phyloP scores from a whole-genome alignment of 2,113 vertebrate genomes.

The Copsychus sechellarum region DNA sequence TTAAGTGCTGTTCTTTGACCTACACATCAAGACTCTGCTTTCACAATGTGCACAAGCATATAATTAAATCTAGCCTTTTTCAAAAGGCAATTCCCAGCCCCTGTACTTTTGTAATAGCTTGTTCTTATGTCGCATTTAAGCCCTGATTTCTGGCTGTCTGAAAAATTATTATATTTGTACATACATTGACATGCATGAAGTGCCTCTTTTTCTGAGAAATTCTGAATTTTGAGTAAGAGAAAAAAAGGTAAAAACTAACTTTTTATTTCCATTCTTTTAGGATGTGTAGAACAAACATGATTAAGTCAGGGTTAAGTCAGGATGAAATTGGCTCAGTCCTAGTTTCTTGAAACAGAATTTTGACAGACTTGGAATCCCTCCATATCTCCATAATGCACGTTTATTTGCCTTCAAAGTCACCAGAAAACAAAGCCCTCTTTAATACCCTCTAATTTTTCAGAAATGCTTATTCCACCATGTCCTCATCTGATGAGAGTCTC shows the following conservation, averaged over 20 bases:
- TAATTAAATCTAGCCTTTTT: constrained; percentile 13
- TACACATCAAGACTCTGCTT: neutral
- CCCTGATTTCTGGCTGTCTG: neutral
- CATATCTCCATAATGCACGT: neutral
- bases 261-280: neutral
- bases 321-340: neutral
- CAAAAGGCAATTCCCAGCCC: neutral
- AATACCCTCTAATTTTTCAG: neutral
- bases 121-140: neutral
- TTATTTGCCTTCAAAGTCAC: neutral
- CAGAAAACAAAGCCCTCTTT: neutral
- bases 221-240: neutral
- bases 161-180: neutral
- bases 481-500: neutral
- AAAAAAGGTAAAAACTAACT: neutral
- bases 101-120: neutral
- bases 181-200: neutral
- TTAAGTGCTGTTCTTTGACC: constrained; percentile 40
- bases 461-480: neutral
- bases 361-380: neutral
- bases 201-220: neutral
- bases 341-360: neutral
- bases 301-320: neutral
- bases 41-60: constrained; percentile 48
- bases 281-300: neutral